Conservation (phyloP, 2,113 vertebrate genomes). For the Dicentrarchus labrax region DNA sequence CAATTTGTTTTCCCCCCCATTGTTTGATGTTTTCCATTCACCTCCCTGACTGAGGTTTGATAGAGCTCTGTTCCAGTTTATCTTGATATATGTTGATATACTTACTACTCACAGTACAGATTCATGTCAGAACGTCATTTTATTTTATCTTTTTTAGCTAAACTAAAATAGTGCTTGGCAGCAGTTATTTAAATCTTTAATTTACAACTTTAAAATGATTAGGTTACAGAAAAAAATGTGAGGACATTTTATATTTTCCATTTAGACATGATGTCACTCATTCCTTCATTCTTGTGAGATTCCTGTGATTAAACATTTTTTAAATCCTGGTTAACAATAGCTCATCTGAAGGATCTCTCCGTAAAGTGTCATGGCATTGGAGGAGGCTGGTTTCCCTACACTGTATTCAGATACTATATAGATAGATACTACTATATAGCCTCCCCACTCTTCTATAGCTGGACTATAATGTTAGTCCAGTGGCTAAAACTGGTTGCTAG, state of each 20-base stretch:
- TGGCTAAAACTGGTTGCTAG: neutral
- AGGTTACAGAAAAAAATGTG: neutral
- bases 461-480: neutral
- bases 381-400: neutral
- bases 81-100: slow-evolving; percentile 3
- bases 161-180: neutral
- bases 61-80: neutral
- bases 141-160: neutral
- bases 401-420: neutral
- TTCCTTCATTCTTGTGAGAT: slow-evolving; percentile 5
- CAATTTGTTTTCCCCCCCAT: neutral
- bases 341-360: neutral
- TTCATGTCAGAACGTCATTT: neutral
- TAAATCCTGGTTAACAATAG: neutral
- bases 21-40: neutral
- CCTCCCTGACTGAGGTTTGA: neutral
- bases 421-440: neutral
- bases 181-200: neutral
- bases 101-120: neutral
- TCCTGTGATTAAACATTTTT: neutral
- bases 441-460: neutral
- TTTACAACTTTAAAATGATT: neutral
- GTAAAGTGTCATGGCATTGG: neutral
- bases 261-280: neutral
- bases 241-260: neutral